These are phyloP conservation scores for Takifugu bimaculatus DNA, from an alignment of 2,113 vertebrate species.

Conservation along the genomic window DNA sequence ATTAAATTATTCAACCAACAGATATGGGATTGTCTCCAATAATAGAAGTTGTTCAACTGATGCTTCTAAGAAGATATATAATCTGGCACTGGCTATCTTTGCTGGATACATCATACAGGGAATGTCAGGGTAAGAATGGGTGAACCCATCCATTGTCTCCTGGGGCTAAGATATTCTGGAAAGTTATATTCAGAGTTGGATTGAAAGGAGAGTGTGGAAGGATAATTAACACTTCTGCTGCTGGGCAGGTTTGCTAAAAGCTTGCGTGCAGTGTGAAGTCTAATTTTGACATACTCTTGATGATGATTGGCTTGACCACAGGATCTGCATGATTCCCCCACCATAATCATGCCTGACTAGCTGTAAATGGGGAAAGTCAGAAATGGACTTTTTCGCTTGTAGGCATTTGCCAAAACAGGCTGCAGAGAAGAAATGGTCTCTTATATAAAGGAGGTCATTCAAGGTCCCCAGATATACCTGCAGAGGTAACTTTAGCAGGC, in stretches of 20 bases:
- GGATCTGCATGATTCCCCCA: too few species aligned
- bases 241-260: background rate
- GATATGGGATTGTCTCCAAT: conserved; percentile 41
- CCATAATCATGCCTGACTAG: conserved; percentile 15
- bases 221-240: conserved; percentile 23
- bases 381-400: conserved; percentile 21
- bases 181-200: conserved; percentile 37
- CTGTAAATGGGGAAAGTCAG: conserved; percentile 11
- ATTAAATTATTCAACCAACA: conserved; percentile 56
- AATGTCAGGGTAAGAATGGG: conserved; percentile 15
- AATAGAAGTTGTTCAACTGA: conserved; percentile 42
- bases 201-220: conserved; percentile 9
- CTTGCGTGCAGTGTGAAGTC: background rate
- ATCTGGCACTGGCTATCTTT: conserved; percentile 47
- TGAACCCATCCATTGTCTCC: conserved; percentile 45
- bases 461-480: conserved; percentile 28
- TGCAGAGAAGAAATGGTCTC: conserved; percentile 30
- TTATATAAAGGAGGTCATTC: conserved; percentile 29
- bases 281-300: too few species aligned
- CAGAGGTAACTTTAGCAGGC: conserved; percentile 20
- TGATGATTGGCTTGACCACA: too few species aligned
- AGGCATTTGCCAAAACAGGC: conserved; percentile 18
- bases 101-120: conserved; percentile 27
- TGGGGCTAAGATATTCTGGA: conserved; percentile 28
- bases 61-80: conserved; percentile 52